These are phyloP conservation scores for Himalopsyche phryganea DNA, from an alignment of 1,140 invertebrate species.

Conservation along the genomic window DNA sequence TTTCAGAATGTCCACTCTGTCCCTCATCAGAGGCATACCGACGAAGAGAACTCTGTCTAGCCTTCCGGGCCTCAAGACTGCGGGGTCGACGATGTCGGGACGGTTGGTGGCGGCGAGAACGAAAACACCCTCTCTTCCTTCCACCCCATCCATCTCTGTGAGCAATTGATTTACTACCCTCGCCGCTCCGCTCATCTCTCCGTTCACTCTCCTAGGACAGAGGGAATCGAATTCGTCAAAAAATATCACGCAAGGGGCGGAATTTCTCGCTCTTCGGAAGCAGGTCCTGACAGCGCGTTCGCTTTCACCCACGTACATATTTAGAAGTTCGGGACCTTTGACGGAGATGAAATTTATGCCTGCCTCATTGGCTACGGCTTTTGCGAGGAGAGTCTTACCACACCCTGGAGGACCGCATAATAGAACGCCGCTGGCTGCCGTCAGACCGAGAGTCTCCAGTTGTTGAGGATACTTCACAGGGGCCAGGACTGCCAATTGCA, in stretches of 20 bases:
- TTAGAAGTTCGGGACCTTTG: slow-evolving; percentile 93
- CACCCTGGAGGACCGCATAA: slow-evolving; percentile 93
- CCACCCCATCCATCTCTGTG: slow-evolving; percentile 98
- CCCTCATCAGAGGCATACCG: slow-evolving; percentile 76
- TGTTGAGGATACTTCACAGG: slow-evolving; percentile 84
- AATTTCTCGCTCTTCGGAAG: slow-evolving; percentile 91
- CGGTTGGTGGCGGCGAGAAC: slow-evolving; percentile 95
- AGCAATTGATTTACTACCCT: slow-evolving; percentile 95
- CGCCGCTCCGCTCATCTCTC: slow-evolving; percentile 66
- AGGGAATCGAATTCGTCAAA: slow-evolving; percentile 99
- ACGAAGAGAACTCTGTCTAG: slow-evolving; percentile 94
- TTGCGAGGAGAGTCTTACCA: slow-evolving; percentile 90
- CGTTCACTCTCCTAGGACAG: slow-evolving; percentile 83
- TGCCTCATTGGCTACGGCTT: slow-evolving; percentile 94
- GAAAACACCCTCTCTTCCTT: slow-evolving; percentile 85
- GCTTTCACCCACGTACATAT: slow-evolving; percentile 99
- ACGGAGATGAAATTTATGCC: slow-evolving; percentile 97
- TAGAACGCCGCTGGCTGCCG: slow-evolving; percentile 80
- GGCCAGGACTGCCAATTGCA: slow-evolving; percentile 87
- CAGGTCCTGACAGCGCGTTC: slow-evolving; percentile 93
- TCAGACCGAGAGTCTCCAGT: slow-evolving; percentile 73
- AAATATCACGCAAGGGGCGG: slow-evolving; percentile 97
- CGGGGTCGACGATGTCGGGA: slow-evolving; percentile 95
- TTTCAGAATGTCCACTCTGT: slow-evolving; percentile 84
- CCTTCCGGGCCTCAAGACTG: slow-evolving; percentile 89